These are phyloP conservation scores for Wasmannia auropunctata DNA, from an alignment of 1,140 invertebrate genomes.

Conservation along the genomic window DNA sequence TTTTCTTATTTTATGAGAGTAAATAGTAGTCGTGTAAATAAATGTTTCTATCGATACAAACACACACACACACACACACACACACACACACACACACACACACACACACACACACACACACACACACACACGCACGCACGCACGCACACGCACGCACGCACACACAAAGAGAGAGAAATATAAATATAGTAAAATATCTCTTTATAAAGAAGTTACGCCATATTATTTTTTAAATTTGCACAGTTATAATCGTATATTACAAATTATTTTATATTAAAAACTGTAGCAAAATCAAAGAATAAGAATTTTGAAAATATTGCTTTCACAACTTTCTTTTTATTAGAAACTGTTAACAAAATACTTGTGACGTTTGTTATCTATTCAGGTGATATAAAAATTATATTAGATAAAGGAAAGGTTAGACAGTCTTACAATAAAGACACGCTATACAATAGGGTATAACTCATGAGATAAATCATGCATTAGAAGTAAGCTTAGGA, in stretches of 20 bases:
- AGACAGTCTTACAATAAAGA: not conserved
- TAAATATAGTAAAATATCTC: not conserved
- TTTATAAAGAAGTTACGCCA: not conserved
- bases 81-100: no score
- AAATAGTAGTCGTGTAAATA: not conserved
- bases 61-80: no score
- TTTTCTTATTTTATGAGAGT: not conserved
- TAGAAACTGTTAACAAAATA: not conserved
- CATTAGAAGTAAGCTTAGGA: not conserved
- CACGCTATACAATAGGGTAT: slow-evolving; percentile 2
- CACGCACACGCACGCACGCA: no score
- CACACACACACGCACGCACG: no score
- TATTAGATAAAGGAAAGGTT: slow-evolving; percentile 10
- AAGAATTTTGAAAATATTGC: no score
- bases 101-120: no score
- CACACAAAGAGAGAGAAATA: no score
- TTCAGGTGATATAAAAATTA: slow-evolving; percentile 14
- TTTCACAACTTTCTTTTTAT: not conserved
- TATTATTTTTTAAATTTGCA: slow-evolving; percentile 16
- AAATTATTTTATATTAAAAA: not conserved
- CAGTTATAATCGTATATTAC: no score
- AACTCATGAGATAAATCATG: slow-evolving; percentile 8
- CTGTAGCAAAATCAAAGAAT: not conserved
- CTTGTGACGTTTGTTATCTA: not conserved
- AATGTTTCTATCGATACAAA: not conserved